Conservation (phyloP, 2,888 invertebrate species). For the Amphimallon solstitiale region DNA sequence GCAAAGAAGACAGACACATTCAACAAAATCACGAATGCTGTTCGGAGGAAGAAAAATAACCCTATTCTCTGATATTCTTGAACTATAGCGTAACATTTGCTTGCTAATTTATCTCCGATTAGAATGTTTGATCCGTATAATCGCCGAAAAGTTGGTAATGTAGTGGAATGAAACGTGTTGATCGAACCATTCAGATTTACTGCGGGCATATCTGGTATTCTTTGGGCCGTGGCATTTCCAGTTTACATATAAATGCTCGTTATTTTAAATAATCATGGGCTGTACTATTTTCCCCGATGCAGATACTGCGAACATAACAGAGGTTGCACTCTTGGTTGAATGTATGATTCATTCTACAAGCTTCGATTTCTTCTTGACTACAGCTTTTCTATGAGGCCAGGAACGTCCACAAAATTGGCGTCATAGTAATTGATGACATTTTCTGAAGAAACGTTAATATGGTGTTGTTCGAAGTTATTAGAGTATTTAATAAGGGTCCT, state of each 20-base stretch:
- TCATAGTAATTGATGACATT: no score
- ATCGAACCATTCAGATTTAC: not conserved
- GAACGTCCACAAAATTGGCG: no score
- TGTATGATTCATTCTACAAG: not conserved
- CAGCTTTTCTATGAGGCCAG: no score
- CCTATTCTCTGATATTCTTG: not conserved
- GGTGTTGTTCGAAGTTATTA: no score
- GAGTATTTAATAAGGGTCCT: no score
- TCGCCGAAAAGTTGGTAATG: not conserved
- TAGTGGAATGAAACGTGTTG: not conserved
- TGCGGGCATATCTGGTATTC: not conserved
- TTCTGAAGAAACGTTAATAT: no score
- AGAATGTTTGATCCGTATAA: not conserved
- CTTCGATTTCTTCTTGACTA: no score
- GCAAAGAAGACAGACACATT: not conserved
- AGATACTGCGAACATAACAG: not conserved
- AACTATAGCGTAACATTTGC: not conserved
- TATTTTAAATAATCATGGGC: slow-evolving; percentile 5
- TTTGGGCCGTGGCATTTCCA: slow-evolving; percentile 14
- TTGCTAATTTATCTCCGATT: not conserved
- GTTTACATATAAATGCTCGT: not conserved
- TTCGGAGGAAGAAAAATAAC: not conserved
- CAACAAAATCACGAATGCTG: not conserved
- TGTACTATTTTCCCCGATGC: slow-evolving; percentile 1
- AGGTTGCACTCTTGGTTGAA: not conserved